phyloP scores from a whole-genome alignment of 2,888 invertebrate species.

The Taphrorychus bicolor region DNA sequence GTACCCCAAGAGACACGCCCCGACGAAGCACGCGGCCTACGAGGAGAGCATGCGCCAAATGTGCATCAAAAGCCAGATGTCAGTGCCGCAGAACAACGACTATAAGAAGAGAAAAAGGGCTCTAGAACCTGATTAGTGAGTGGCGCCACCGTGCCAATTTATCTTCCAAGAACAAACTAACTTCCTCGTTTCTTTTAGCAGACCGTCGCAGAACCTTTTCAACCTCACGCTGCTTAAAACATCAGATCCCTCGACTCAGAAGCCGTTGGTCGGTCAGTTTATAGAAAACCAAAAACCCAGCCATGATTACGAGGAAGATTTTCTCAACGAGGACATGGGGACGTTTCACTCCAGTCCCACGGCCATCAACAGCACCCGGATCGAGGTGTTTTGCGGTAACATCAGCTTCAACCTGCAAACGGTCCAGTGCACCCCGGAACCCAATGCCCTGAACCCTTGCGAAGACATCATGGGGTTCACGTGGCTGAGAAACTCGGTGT shows the following conservation, averaged over 20 bases:
- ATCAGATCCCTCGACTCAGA: not conserved
- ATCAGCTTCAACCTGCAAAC: slow-evolving; percentile 57
- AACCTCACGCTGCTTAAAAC: not conserved
- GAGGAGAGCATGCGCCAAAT: slow-evolving; percentile 62
- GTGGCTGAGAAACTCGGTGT: slow-evolving; percentile 81
- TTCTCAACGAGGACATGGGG: slow-evolving; percentile 42
- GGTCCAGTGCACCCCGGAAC: slow-evolving; percentile 74
- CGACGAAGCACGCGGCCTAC: slow-evolving; percentile 69
- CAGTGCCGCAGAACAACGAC: slow-evolving; percentile 29
- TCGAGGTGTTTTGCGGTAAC: slow-evolving; percentile 46
- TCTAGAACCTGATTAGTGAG: not conserved
- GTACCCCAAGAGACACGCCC: slow-evolving; percentile 82
- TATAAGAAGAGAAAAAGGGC: slow-evolving; percentile 41
- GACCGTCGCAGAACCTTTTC: not conserved
- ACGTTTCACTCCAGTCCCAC: slow-evolving; percentile 45
- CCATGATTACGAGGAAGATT: slow-evolving; percentile 27
- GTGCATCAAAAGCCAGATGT: slow-evolving; percentile 46
- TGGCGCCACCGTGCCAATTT: not conserved
- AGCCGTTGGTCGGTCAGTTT: slow-evolving; percentile 43
- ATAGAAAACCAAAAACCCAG: slow-evolving; percentile 38
- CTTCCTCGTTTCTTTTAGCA: slow-evolving; percentile 14
- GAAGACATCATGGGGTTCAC: slow-evolving; percentile 88
- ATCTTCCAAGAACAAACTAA: not conserved
- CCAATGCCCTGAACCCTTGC: slow-evolving; percentile 86
- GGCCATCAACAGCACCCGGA: slow-evolving; percentile 40